Percentiles rank a stretch among this genome's conserved stretches.
These are phyloP conservation scores for Oceanites oceanicus DNA, from an alignment of 2,113 vertebrate species.

Conservation along the genomic window DNA sequence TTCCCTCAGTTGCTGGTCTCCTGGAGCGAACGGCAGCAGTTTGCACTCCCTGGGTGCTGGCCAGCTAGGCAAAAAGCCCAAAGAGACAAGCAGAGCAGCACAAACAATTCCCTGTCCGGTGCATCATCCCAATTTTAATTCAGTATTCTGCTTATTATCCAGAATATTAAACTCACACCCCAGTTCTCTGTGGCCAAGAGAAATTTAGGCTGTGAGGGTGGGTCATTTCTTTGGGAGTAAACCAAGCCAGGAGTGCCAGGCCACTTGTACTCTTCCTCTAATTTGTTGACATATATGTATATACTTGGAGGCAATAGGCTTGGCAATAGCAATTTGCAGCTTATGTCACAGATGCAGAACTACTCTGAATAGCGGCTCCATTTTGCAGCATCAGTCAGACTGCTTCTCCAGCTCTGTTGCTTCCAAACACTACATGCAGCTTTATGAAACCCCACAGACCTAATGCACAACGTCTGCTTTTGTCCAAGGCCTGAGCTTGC, in stretches of 20 bases:
- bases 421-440: background rate
- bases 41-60: background rate
- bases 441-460: background rate
- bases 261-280: background rate
- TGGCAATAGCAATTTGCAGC: background rate
- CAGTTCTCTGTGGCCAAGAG: background rate
- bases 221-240: background rate
- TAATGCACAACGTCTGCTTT: background rate
- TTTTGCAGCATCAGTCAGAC: background rate
- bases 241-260: background rate
- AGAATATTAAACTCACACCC: background rate
- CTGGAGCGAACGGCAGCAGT: background rate
- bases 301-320: background rate
- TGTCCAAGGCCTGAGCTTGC: background rate
- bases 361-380: background rate
- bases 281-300: background rate
- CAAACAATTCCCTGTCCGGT: background rate
- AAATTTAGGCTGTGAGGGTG: background rate
- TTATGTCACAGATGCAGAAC: background rate
- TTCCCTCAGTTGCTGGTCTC: background rate
- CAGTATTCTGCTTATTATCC: background rate
- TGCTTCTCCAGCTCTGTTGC: background rate
- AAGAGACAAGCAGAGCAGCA: background rate
- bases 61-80: constrained; percentile 26
- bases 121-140: background rate